Evolutionary conservation across 2,888 invertebrate species (phyloP), one percentile per base, ranked within the genome.

Genomic region (Drosophila pullipes): DNA sequence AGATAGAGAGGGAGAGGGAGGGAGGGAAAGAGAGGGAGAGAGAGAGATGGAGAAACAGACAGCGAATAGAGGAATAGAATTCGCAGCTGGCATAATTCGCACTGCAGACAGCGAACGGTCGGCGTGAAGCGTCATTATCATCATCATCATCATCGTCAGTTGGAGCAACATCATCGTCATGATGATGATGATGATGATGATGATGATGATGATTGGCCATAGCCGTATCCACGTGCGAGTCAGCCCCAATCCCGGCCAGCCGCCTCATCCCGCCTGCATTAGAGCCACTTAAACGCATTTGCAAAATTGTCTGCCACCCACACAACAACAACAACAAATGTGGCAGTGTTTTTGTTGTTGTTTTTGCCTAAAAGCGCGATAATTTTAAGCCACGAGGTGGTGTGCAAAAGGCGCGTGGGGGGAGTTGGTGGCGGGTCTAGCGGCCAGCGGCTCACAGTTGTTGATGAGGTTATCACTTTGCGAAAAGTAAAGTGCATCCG

Each of bases 211-310:
- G 52, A 61, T 57, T 57, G 78, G 63, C 82, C 71, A 76, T 61
- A 53, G 69, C 35, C 37, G 74, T 83, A 87, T 90, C 87, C 87
- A 87, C 90, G 87, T 87, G 87, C 87, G 85, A 73, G 62, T 50
- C 61, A 54, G 57, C 30, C 57, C 71, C 78, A 44, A 47, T 50
- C 63, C 75, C 66, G 63, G 59, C 41, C 65, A 64, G 62, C 39
- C 70, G 69, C 89, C 89, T 73, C 90, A 83, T 77, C 87, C 90
- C 87, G 87, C 90, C 76, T 76, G 89, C 89, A 90, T 87, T 87
- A 87, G 86, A 75, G 78, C 76, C 87, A 87, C 87, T 87, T 87
- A 87, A 90, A 90, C 84, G 90, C 90, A 90, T 87, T 87, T 87
- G 86, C 85, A 39, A 89, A 87, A 90, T 87, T 87, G 90, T 78